Base-by-base conservation (phyloP, 2,888 invertebrate genomes). In the Agrochola lota region DNA sequence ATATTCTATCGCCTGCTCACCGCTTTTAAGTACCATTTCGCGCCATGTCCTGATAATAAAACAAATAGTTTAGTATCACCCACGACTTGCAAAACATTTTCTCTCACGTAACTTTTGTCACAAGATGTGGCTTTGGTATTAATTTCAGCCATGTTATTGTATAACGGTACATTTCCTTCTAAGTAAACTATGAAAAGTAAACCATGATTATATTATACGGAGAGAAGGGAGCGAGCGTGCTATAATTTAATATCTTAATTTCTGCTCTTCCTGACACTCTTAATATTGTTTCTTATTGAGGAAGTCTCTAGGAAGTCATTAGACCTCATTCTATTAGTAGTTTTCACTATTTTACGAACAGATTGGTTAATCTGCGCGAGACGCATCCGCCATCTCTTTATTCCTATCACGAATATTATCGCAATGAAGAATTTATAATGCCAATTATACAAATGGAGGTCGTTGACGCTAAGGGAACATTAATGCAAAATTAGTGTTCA, bases 391-490 rank as follows among this genome's bases (percentile, higher is more conserved):
- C 69, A 82, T 78, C 77, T 77, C 77, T 78, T 74, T 85, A 88
- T 88, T 82, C 77, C 63, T 70, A 71, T 80, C 89, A 87, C 84
- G 85, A 85, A 80, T 88, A 57, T 77, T 76, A 84, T 79, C 63
- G 76, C 86, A 86, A 84, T 84, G 72, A 59, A 71, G 81, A 80
- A 79, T 82, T 71, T 76, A 81, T 79, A 80, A 81, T 77, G 80
- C 57, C 62, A 79, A 81, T 83, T 85, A 74, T 76, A 81, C 71
- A 59, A 78, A 85, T 83, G 49, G 77, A 80, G 85, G 80, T 88
- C 87, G 63, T 79, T 84, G 86, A 88, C 84, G 57, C 70, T 62
- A 52, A 43, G 63, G 70, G 71, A 55, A 63, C 73, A 59, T 74
- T 63, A 67, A 74, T 76, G 74, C 75, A 63, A 78, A 84, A 74